A percentile compares a stretch with the other conserved stretches of the same genome.
Evolutionary conservation across 1,140 invertebrate genomes (phyloP).

Genomic region (Maniola jurtina): DNA sequence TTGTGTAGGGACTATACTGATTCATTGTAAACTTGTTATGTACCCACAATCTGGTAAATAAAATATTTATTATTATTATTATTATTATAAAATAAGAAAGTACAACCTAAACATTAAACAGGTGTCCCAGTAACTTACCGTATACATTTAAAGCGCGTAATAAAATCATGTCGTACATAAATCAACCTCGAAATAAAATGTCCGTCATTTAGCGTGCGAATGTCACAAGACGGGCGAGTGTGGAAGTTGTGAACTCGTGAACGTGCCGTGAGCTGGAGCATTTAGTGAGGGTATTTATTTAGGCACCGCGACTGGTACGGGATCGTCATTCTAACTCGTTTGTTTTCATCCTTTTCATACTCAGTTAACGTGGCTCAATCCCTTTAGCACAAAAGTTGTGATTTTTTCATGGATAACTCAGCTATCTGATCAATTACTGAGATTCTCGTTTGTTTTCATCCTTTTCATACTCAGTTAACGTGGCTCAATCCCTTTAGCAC

Average conservation of each 20-base stretch:
- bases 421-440: no score
- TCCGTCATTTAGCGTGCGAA: conserved; percentile 40
- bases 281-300: conserved; percentile 75
- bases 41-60: no score
- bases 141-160: conserved; percentile 9
- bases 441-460: conserved; percentile 2
- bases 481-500: neutral
- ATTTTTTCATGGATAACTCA: no score
- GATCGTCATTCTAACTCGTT: conserved; percentile 36
- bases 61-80: no score
- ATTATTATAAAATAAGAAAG: neutral
- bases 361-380: neutral
- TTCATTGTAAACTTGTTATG: no score
- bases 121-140: conserved; percentile 4
- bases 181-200: conserved; percentile 44
- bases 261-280: conserved; percentile 58
- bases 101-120: neutral
- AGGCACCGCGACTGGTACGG: conserved; percentile 62
- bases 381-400: neutral
- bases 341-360: neutral
- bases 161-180: conserved; percentile 40
- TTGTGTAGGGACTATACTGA: no score
- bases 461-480: neutral
- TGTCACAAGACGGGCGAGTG: conserved; percentile 40
- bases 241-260: conserved; percentile 61